These are phyloP conservation scores for Callaeas wilsoni DNA, from an alignment of 2,113 vertebrate species.

Conservation along the genomic window DNA sequence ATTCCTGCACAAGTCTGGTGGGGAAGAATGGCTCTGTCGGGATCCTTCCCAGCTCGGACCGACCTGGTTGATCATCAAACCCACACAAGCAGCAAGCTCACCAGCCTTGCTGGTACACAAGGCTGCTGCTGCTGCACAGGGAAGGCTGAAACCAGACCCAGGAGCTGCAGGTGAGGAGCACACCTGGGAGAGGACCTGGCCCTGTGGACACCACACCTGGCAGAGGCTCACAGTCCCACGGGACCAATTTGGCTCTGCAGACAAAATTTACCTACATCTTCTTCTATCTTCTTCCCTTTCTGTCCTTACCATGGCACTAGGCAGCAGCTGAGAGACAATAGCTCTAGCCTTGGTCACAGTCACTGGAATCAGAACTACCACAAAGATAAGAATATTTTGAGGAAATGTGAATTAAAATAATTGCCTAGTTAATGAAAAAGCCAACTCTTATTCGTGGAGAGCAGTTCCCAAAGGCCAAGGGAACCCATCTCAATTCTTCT, in stretches of 20 bases:
- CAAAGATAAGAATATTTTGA: background rate
- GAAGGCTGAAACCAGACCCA: rapidly evolving
- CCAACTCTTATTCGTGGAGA: background rate
- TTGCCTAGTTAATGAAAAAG: background rate
- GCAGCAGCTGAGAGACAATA: background rate
- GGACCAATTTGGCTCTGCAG: background rate
- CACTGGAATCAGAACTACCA: background rate
- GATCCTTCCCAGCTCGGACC: background rate
- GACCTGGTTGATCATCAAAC: background rate
- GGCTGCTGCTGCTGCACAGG: background rate
- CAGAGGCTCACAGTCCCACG: background rate
- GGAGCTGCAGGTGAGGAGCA: background rate
- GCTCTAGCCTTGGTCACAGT: background rate
- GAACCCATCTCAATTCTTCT: background rate
- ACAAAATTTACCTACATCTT: background rate
- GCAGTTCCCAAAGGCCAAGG: background rate
- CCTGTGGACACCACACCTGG: background rate
- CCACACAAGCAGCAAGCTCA: background rate
- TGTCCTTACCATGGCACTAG: background rate
- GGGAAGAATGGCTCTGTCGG: background rate
- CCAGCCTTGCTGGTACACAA: background rate
- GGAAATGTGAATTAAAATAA: background rate
- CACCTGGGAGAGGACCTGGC: background rate
- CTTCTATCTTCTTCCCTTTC: background rate
- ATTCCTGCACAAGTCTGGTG: background rate